Conservation (phyloP, 1,140 invertebrate species). For the Lasioglossum baleicum region DNA sequence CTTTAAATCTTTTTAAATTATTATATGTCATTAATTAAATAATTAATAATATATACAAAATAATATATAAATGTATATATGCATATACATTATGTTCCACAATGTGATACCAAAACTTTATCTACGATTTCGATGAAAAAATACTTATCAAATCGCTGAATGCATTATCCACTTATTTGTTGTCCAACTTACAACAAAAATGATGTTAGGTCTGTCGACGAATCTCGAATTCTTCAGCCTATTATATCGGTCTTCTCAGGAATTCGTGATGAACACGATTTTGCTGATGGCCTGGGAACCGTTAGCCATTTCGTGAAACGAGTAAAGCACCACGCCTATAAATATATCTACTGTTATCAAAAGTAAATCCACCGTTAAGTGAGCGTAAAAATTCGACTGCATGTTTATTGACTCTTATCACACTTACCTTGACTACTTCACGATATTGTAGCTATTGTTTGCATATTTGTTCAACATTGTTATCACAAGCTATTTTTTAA, state of each 20-base stretch:
- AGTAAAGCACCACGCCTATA: too few species aligned
- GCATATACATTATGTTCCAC: too few species aligned
- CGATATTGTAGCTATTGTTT: background rate
- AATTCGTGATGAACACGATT: background rate
- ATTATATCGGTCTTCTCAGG: background rate
- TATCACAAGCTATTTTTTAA: background rate
- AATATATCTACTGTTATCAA: background rate
- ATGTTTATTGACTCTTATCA: background rate
- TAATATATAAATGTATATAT: too few species aligned
- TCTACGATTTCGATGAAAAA: too few species aligned
- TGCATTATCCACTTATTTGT: too few species aligned
- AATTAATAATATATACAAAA: too few species aligned
- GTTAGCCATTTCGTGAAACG: background rate
- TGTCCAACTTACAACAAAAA: too few species aligned
- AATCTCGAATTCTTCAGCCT: too few species aligned
- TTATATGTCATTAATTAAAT: too few species aligned
- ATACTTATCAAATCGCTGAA: too few species aligned
- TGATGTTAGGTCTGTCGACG: background rate
- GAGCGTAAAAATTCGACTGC: background rate
- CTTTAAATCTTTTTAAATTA: too few species aligned
- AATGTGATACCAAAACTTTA: too few species aligned
- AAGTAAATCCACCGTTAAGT: background rate
- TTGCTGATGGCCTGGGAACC: background rate
- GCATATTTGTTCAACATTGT: background rate
- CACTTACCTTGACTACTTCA: background rate